Base-by-base conservation (phyloP, 2,113 vertebrate species). In the Eira barbara region DNA sequence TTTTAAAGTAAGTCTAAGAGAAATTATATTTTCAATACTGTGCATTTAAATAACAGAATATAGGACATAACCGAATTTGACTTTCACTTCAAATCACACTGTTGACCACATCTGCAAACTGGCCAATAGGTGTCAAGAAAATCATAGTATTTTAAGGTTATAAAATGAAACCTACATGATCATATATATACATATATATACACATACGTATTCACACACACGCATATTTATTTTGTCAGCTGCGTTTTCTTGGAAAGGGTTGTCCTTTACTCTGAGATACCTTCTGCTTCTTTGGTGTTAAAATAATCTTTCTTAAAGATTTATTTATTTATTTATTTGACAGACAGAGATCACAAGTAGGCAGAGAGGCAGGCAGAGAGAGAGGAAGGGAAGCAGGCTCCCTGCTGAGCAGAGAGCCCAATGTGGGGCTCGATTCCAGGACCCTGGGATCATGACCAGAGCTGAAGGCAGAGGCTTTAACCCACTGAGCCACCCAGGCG, bases 261-360 rank as follows among this genome's bases (percentile, higher is more conserved):
- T 85, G 27, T 45, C 29, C 21, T 65, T 78, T 94, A 90, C 18
- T 73, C 21, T 92, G 7, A 93, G 12, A 55, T 92, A 89, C 1
- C 55, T 69, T 29, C 71, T 85, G 36, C 27, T 13, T 59, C 73
- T 90, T 57, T 34, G 2, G 1, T 20, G 9, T 80, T 95, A 91
- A 94, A 93, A 63, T 74, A 36, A 76, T 52, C 82, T 69, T 95
- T 87, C 73, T 79, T 79, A n/a, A n/a, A n/a, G n/a, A n/a, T n/a
- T n/a, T n/a, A n/a, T n/a, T n/a, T n/a, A n/a, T n/a, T n/a, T n/a
- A n/a, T n/a, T n/a, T n/a, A n/a, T n/a, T n/a, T n/a, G n/a, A n/a
- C n/a, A n/a, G n/a, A n/a, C n/a, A n/a, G n/a, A n/a, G n/a, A n/a
- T n/a, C n/a, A n/a, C n/a, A n/a, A n/a, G n/a, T n/a, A n/a, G n/a